Evolutionary conservation across 2,113 vertebrate species (phyloP).

Genomic region (Gopherus evgoodei): DNA sequence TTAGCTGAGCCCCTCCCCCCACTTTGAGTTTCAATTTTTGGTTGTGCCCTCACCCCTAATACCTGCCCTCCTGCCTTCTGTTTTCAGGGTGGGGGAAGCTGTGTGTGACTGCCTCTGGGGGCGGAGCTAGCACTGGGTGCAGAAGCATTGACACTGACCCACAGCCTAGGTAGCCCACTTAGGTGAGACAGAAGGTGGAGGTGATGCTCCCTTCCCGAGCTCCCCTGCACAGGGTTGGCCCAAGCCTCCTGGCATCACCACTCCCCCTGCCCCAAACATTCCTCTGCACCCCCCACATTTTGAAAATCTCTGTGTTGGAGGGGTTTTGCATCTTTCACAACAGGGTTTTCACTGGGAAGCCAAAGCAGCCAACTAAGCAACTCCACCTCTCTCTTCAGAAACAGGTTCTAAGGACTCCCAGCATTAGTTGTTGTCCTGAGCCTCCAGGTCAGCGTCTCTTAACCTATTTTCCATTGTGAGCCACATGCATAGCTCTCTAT

Average conservation of each 20-base stretch:
- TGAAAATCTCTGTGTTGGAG: neutral
- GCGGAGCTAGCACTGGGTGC: neutral
- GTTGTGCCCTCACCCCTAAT: neutral
- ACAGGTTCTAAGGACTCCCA: neutral
- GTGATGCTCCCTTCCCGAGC: neutral
- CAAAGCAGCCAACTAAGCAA: neutral
- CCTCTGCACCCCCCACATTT: neutral
- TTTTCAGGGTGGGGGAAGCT: neutral
- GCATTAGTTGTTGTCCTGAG: fast-evolving
- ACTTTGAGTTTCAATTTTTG: neutral
- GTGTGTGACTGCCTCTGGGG: neutral
- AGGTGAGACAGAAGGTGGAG: neutral
- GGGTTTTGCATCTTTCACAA: neutral
- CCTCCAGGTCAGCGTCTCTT: fast-evolving
- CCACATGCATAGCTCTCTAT: too few species aligned
- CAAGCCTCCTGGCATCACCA: neutral
- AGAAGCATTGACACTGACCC: neutral
- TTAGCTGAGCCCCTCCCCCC: neutral
- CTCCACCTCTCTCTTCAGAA: neutral
- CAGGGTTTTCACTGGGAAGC: neutral
- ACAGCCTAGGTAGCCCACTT: neutral
- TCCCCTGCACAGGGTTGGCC: neutral
- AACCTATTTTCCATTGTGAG: too few species aligned
- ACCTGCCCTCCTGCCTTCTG: too few species aligned
- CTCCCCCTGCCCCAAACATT: neutral